These are phyloP conservation scores for Bothrops jararaca DNA, from an alignment of 2,113 vertebrate genomes.

Conservation along the genomic window DNA sequence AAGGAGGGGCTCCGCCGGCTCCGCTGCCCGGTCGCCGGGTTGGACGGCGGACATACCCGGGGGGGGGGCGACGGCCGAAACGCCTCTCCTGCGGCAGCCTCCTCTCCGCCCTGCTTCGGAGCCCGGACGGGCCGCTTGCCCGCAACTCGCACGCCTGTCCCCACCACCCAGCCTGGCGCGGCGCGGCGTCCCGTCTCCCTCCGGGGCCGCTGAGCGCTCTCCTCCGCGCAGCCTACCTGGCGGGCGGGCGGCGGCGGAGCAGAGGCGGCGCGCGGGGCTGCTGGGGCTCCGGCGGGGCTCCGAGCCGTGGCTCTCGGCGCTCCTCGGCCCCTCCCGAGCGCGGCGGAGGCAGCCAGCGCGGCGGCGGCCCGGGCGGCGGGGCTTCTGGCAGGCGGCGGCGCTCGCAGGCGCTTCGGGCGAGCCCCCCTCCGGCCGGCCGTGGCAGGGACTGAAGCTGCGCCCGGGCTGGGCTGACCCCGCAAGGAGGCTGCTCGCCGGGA, in stretches of 20 bases:
- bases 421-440: not conserved
- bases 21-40: not conserved
- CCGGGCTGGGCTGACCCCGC: no score
- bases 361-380: not conserved
- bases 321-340: not conserved
- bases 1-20: not conserved
- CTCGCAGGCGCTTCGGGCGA: no score
- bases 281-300: not conserved
- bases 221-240: not conserved
- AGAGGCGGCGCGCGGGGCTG: not conserved
- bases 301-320: not conserved
- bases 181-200: not conserved
- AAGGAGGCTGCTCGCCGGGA: not conserved
- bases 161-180: not conserved
- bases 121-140: not conserved
- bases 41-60: not conserved
- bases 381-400: not conserved
- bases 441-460: not conserved
- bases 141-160: not conserved
- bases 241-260: not conserved
- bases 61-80: not conserved
- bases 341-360: not conserved
- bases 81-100: not conserved
- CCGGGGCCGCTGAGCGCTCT: not conserved
- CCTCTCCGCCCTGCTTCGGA: not conserved